These are phyloP conservation scores for Drosophila bocki DNA, from an alignment of 1,140 invertebrate genomes.

Conservation along the genomic window DNA sequence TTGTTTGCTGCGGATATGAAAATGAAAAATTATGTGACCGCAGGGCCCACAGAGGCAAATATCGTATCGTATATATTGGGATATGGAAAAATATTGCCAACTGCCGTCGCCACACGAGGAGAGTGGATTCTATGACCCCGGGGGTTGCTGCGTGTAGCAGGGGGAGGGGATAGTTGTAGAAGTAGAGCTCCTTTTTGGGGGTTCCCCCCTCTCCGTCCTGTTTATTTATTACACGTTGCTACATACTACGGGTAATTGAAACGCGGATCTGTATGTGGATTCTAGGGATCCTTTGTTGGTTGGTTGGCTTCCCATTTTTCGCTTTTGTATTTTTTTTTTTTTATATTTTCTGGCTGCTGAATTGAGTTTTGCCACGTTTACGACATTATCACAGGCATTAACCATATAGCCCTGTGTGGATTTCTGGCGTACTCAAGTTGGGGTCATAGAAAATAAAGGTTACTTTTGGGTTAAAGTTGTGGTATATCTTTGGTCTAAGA, in stretches of 20 bases:
- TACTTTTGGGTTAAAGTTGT: not conserved
- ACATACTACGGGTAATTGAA: slow-evolving; percentile 57
- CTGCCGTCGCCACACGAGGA: slow-evolving; percentile 10
- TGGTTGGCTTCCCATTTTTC: slow-evolving; percentile 8
- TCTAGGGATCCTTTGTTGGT: slow-evolving; percentile 22
- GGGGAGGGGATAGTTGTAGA: too few relatives aligned
- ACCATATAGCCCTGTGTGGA: not conserved
- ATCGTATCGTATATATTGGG: slow-evolving; percentile 37
- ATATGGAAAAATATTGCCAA: slow-evolving; percentile 47
- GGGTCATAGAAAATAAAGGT: too few relatives aligned
- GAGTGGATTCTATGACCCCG: slow-evolving; percentile 13
- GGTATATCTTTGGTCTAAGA: not conserved
- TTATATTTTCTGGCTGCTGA: not conserved
- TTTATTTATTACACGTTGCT: slow-evolving; percentile 53
- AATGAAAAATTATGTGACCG: slow-evolving; percentile 79
- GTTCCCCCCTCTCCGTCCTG: slow-evolving; percentile 6
- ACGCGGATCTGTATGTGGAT: slow-evolving; percentile 28
- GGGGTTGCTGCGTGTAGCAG: not conserved
- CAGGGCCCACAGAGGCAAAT: slow-evolving; percentile 69
- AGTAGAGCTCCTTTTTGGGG: slow-evolving; percentile 4
- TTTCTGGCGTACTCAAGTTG: too few relatives aligned
- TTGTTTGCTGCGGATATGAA: slow-evolving; percentile 68
- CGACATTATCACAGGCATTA: slow-evolving; percentile 20
- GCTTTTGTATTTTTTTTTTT: not conserved
- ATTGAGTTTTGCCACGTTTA: slow-evolving; percentile 28